Evolutionary conservation across 30 jellyfish, hydroid and myxozoan genomes (phyloP).

Genomic region (Aurelia aurita): DNA sequence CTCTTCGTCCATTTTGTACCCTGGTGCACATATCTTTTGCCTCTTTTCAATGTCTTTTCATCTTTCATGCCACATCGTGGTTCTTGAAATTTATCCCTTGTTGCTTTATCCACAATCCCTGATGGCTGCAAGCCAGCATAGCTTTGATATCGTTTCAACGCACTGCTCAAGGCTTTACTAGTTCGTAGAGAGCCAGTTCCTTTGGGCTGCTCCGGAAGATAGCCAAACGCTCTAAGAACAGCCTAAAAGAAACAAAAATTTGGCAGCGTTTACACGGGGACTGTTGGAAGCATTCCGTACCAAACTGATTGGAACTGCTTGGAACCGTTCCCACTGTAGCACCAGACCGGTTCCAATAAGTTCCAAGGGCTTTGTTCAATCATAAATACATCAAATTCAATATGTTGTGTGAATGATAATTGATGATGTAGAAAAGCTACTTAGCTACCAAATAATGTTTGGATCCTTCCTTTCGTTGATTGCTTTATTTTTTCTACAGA

Average conservation of each 20-base stretch:
- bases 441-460: too few relatives aligned
- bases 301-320: too few relatives aligned
- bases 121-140: slow-evolving; percentile 74
- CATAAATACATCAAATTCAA: too few relatives aligned
- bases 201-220: slow-evolving; percentile 40
- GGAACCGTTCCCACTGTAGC: too few relatives aligned
- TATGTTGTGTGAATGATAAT: too few relatives aligned
- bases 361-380: too few relatives aligned
- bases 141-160: slow-evolving; percentile 65
- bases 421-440: too few relatives aligned
- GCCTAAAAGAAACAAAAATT: slow-evolving; percentile 27
- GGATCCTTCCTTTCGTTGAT: too few relatives aligned
- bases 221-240: slow-evolving; percentile 64
- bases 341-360: too few relatives aligned
- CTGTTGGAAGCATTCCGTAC: background rate
- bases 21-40: slow-evolving; percentile 80
- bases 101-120: slow-evolving; percentile 69
- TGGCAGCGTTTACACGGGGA: background rate
- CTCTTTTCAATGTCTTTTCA: slow-evolving; percentile 21
- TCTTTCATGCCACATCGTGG: slow-evolving; percentile 95
- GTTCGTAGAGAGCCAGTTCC: slow-evolving; percentile 65
- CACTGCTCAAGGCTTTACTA: slow-evolving; percentile 36
- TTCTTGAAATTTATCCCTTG: slow-evolving; percentile 56
- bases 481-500: too few relatives aligned
- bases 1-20: slow-evolving; percentile 84